Percentiles rank a stretch among this genome's conserved stretches.
phyloP scores from a whole-genome alignment of 2,888 invertebrate genomes.

The Serripes groenlandicus region DNA sequence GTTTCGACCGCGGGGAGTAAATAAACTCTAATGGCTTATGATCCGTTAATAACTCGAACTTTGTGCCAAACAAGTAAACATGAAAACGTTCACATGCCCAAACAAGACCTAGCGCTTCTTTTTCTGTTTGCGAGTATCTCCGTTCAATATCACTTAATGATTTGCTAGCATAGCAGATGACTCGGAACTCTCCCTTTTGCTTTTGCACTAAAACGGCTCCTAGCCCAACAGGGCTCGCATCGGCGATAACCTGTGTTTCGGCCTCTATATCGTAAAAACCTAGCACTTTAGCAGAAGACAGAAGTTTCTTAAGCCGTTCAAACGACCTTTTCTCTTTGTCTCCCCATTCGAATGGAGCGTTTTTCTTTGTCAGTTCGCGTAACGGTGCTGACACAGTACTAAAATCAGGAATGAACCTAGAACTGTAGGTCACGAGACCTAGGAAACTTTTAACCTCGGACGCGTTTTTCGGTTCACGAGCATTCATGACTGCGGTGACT shows the following conservation, averaged over 20 bases:
- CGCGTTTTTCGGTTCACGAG: constrained; percentile 25
- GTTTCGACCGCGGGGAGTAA: constrained; percentile 69
- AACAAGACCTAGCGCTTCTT: constrained; percentile 60
- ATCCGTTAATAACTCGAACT: constrained; percentile 71
- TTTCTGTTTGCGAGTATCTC: constrained; percentile 70
- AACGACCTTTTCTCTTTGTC: constrained; percentile 1
- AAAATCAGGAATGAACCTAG: constrained; percentile 48
- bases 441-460: constrained; percentile 26
- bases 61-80: constrained; percentile 71
- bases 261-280: constrained; percentile 15
- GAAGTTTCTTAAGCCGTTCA: background rate
- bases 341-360: constrained; percentile 16
- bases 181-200: constrained; percentile 26
- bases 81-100: constrained; percentile 76
- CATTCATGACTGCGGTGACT: constrained; percentile 30
- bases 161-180: constrained; percentile 62
- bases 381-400: too few relatives aligned
- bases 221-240: constrained; percentile 40
- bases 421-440: constrained; percentile 46
- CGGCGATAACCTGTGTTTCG: constrained; percentile 13
- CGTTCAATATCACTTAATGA: constrained; percentile 51
- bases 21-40: constrained; percentile 76
- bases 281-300: constrained; percentile 10
- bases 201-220: constrained; percentile 46
- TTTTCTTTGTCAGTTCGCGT: background rate